Base-by-base conservation (phyloP, 1,140 invertebrate genomes). In the Drosophila pectinifera region DNA sequence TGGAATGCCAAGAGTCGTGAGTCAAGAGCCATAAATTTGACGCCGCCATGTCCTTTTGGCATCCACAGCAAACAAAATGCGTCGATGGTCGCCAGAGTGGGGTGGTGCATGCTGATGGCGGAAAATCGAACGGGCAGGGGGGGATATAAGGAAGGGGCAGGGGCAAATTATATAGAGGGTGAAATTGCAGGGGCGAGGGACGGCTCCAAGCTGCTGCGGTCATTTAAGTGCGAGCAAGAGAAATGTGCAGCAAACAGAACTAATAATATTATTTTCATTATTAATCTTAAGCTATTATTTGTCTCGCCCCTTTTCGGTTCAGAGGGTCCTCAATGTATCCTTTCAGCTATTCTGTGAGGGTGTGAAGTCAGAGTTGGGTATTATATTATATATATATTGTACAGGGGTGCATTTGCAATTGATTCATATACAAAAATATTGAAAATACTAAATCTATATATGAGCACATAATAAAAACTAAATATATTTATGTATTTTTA, bases 1-100 rank as follows among this genome's bases (percentile, higher is more conserved):
- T 45, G 68, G 67, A 73, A 70, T 73, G 69, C 68, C 67, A 73
- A 73, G 69, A 73, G 57, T 62, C 41, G 57, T 55, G 39, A 39
- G 72, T 74, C 58, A 74, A 73, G 57, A 34, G 57, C 70, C 72
- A 74, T 74, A 74, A 74, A 74, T 74, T 74, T 74, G 72, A 74
- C 69, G 72, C 72, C 72, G 70, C 49, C 42, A 74, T 73, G 70
- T 73, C 70, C 72, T 74, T 64, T 73, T 74, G 72, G 70, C 70
- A 73, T 74, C 57, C 69, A 36, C 26, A 56, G 70, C 69, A 74
- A 74, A 74, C 72, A 74, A 74, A 74, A 64, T 74, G 72, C 72
- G 57, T 74, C 48, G 36, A 73, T 72, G 26, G 56, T 42, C 56
- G 58, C 67, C 61, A 63, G 34, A 63, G 55, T 53, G 65, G 48